These are phyloP conservation scores for Noctua comes DNA, from an alignment of 2,888 invertebrate genomes.

Conservation along the genomic window DNA sequence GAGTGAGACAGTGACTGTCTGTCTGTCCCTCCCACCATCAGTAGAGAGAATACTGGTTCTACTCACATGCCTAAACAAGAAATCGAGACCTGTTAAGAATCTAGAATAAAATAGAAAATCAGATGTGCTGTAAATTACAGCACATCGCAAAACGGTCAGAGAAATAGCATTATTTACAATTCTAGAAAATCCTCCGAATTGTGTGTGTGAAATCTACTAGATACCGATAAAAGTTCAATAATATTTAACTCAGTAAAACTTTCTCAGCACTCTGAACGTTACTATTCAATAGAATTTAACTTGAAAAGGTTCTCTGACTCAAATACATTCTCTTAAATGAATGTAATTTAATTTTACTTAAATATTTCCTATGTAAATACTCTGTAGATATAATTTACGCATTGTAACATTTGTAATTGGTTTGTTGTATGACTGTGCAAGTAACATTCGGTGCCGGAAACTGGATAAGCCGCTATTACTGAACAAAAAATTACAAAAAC, in stretches of 20 bases:
- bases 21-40: conserved; percentile 45
- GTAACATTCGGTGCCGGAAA: conserved; percentile 19
- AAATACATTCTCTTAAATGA: background rate
- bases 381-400: background rate
- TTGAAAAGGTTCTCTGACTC: conserved; percentile 2
- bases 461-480: background rate
- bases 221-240: background rate
- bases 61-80: conserved; percentile 68
- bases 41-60: conserved; percentile 69
- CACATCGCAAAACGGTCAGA: conserved; percentile 9
- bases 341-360: conserved; percentile 7
- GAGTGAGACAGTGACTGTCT: conserved; percentile 46
- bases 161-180: conserved; percentile 1
- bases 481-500: conserved; percentile 20
- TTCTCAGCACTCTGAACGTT: conserved; percentile 17
- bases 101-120: conserved; percentile 67
- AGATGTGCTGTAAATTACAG: conserved; percentile 17
- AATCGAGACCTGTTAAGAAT: conserved; percentile 72
- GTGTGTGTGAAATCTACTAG: too few species aligned
- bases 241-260: conserved; percentile 1
- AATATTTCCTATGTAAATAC: background rate
- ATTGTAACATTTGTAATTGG: background rate
- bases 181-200: background rate
- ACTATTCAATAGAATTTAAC: conserved; percentile 1
- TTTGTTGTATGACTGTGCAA: conserved; percentile 13